These are phyloP conservation scores for Sericinus montela DNA, from an alignment of 2,888 invertebrate genomes.

Conservation along the genomic window DNA sequence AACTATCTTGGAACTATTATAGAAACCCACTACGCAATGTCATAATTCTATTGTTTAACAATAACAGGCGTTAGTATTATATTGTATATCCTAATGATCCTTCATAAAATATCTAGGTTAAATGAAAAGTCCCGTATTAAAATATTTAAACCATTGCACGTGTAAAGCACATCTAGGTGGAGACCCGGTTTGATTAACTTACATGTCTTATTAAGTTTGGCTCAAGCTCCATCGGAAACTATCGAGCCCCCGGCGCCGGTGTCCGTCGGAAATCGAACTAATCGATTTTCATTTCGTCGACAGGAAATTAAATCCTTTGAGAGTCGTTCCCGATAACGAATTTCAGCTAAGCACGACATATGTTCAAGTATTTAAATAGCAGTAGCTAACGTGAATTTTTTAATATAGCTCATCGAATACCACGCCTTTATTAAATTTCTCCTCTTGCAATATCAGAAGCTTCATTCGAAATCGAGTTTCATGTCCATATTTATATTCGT, in stretches of 20 bases:
- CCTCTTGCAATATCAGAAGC: constrained; percentile 20
- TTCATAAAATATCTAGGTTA: no score
- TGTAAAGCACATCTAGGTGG: not conserved
- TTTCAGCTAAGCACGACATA: constrained; percentile 72
- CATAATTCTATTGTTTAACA: no score
- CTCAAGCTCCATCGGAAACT: constrained; percentile 60
- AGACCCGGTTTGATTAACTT: constrained; percentile 36
- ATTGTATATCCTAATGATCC: no score
- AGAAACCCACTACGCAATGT: no score
- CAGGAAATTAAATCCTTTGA: constrained; percentile 80
- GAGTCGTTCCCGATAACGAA: constrained; percentile 70
- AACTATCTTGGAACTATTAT: no score
- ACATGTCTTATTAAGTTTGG: constrained; percentile 60
- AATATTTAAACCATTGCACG: not conserved
- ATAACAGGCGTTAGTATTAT: no score
- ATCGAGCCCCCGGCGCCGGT: constrained; percentile 55
- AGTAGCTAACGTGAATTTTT: constrained; percentile 35
- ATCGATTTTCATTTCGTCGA: constrained; percentile 76
- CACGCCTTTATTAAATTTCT: constrained; percentile 38
- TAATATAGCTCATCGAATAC: constrained; percentile 32
- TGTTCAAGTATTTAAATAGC: constrained; percentile 46
- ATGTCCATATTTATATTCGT: constrained; percentile 29
- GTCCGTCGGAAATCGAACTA: constrained; percentile 75
- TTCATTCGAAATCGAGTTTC: constrained; percentile 37
- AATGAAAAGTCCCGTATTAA: not conserved